phyloP scores from a whole-genome alignment of 2,797 vertebrate species.

The Basileuterus tristriatus region DNA sequence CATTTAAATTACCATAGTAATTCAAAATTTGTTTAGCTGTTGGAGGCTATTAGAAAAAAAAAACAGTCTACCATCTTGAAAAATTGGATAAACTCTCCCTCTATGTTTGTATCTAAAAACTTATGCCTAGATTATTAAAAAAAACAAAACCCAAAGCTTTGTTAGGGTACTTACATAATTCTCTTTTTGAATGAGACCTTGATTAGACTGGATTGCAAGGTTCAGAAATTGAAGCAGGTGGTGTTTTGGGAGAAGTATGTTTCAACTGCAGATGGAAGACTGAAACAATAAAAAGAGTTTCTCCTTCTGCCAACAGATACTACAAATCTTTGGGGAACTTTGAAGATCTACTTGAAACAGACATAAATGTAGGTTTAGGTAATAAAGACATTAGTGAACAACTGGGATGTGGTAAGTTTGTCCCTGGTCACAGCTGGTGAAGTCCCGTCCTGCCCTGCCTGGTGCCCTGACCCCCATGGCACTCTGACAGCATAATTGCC shows the following conservation, averaged over 20 bases:
- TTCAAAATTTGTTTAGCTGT: not conserved
- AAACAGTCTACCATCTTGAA: not conserved
- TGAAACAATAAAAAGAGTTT: not conserved
- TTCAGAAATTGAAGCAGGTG: not conserved
- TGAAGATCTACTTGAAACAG: not conserved
- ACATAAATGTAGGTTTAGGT: not conserved
- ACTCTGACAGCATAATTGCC: not conserved
- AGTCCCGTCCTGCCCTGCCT: not conserved
- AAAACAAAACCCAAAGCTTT: not conserved
- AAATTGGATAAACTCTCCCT: not conserved
- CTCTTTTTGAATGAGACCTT: not conserved
- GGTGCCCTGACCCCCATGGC: fast-evolving
- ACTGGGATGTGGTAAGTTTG: not conserved
- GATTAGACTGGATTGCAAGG: not conserved
- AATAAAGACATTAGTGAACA: not conserved
- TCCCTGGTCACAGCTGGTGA: not conserved
- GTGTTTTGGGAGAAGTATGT: not conserved
- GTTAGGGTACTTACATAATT: not conserved
- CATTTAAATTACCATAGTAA: not conserved
- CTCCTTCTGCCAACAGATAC: not conserved
- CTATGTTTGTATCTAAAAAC: not conserved
- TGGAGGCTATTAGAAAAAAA: not conserved
- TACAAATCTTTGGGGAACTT: not conserved
- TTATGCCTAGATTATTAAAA: not conserved
- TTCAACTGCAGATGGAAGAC: not conserved